Base-by-base conservation (phyloP, 2,113 vertebrate species). In the Epinephelus cyanopodus region DNA sequence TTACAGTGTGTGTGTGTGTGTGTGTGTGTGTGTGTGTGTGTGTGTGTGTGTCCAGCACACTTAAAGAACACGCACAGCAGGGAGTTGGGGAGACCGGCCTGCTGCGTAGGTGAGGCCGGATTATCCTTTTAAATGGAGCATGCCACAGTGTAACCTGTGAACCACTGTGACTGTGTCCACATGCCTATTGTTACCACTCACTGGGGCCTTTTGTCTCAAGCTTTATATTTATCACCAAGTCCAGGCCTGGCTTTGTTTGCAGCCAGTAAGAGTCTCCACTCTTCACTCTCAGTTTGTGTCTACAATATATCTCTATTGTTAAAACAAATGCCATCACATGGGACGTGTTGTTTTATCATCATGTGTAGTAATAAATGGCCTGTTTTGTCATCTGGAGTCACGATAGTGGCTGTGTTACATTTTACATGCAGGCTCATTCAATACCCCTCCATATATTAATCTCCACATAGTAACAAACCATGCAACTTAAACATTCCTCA, bases 61-160 rank as follows among this genome's bases (percentile, higher is more conserved):
- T 8, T 75, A 65, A 71, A 76, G 27, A 66, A 63, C 0, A 27
- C 6, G 25, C 74, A 67, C 74, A 84, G 69, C 79, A 48, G 82
- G 81, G 82, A 78, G 61, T 25, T 77, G 50, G n/a, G 70, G 57
- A 48, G 58, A 29, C 42, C 33, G 62, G 66, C 19, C 74, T 63
- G 45, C 61, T 66, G 6, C 52, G 63, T 10, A 76, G 74, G 74
- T 86, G 85, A 87, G 29, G 25, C 54, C 62, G 77, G 72, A 89
- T 87, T 73, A 69, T 53, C 81, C 70, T 63, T 88, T 83, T 84
- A 85, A 88, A 81, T 65, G 57, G 80, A 63, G 63, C 47, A 66
- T 74, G 61, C 13, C 33, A 29, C 29, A 42, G 42, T 77, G 64
- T 60, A 77, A 85, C 66, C 60, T 63, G 27, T 80, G 52, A 77